These are phyloP conservation scores for Pentalonia nigronervosa DNA, from an alignment of 1,140 invertebrate species.

Conservation along the genomic window DNA sequence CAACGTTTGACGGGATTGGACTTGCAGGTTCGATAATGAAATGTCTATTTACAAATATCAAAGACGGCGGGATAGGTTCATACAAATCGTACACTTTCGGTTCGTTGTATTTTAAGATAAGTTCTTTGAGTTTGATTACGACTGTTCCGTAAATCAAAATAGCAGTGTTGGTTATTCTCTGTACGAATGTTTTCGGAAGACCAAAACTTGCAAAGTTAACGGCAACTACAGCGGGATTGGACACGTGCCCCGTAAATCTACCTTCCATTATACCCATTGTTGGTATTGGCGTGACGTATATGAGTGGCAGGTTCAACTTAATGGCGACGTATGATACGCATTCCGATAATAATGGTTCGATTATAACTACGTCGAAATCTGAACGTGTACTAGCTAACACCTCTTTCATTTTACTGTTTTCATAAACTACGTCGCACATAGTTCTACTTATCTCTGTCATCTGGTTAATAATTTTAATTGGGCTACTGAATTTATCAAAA, in stretches of 20 bases:
- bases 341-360: not conserved
- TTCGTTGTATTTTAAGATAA: not conserved
- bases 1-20: conserved; percentile 65
- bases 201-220: no score
- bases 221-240: no score
- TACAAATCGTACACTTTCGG: not conserved
- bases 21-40: conserved; percentile 65
- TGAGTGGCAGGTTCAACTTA: not conserved
- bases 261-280: no score
- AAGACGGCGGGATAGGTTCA: conserved; percentile 60
- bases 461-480: no score
- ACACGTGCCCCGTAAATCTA: conserved; percentile 5
- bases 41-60: conserved; percentile 70
- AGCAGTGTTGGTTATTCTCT: no score
- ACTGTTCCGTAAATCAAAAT: no score
- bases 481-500: no score
- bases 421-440: no score
- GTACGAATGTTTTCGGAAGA: no score
- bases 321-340: not conserved
- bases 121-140: no score
- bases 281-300: not conserved
- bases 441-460: no score
- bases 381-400: not conserved
- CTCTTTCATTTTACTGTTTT: not conserved
- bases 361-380: not conserved